These are phyloP conservation scores for Zygaena filipendulae DNA, from an alignment of 2,888 invertebrate species.

Conservation along the genomic window DNA sequence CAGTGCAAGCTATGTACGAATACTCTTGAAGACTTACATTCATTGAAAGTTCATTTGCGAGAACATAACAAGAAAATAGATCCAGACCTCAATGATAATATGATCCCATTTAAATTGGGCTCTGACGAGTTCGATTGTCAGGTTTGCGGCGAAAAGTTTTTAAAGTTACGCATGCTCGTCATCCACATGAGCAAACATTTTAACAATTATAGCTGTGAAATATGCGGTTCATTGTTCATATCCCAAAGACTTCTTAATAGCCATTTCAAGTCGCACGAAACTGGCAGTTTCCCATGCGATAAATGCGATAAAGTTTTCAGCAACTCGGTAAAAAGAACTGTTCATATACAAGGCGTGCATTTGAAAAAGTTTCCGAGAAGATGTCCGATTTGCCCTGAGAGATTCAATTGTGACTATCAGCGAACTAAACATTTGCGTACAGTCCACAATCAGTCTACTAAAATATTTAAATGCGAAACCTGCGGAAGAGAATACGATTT, in stretches of 20 bases:
- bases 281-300: constrained; percentile 40
- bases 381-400: constrained; percentile 45
- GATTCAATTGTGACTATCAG: constrained; percentile 45
- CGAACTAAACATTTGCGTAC: constrained; percentile 43
- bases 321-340: constrained; percentile 32
- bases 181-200: constrained; percentile 54
- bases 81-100: constrained; percentile 30
- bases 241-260: constrained; percentile 31
- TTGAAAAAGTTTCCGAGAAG: constrained; percentile 31
- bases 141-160: constrained; percentile 34
- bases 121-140: constrained; percentile 36
- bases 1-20: constrained; percentile 38
- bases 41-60: constrained; percentile 36
- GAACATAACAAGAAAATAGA: constrained; percentile 34
- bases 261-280: constrained; percentile 37
- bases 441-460: constrained; percentile 34
- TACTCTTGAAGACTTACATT: constrained; percentile 22
- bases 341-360: constrained; percentile 41
- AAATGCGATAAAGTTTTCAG: constrained; percentile 46
- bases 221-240: constrained; percentile 42
- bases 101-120: constrained; percentile 45
- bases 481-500: constrained; percentile 43
- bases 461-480: constrained; percentile 34
- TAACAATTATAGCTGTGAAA: constrained; percentile 47
- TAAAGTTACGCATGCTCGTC: constrained; percentile 35